Percentiles rank a stretch among this genome's conserved stretches.
These are phyloP conservation scores for Panthera leo DNA, from an alignment of 2,113 vertebrate genomes.

Conservation along the genomic window DNA sequence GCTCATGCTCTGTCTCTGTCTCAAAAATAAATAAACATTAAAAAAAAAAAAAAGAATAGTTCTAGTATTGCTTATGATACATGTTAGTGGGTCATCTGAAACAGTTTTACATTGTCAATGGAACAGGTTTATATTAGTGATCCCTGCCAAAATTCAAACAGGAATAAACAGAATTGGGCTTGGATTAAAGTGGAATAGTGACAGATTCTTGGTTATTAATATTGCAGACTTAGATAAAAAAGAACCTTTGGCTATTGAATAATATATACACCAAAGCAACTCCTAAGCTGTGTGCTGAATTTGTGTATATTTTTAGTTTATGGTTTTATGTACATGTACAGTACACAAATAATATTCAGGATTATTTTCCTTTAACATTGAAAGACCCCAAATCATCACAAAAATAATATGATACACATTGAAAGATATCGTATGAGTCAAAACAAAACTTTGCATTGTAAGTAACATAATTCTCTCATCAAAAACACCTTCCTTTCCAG, in stretches of 20 bases:
- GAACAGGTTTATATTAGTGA: slow-evolving; percentile 12
- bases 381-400: not conserved
- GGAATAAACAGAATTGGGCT: not conserved
- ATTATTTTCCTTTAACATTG: not conserved
- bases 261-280: not conserved
- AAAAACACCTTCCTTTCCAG: not conserved
- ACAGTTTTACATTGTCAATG: not conserved
- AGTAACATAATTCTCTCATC: not conserved
- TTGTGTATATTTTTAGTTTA: not conserved
- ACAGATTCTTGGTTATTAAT: not conserved
- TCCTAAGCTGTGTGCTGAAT: not conserved
- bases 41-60: not conserved
- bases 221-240: not conserved
- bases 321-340: not conserved
- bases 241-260: not conserved
- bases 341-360: not conserved
- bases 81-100: not conserved
- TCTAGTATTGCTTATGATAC: not conserved
- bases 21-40: too few relatives aligned
- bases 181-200: not conserved
- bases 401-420: not conserved
- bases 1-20: too few relatives aligned
- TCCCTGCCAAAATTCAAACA: slow-evolving; percentile 34
- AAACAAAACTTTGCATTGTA: not conserved
- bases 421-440: not conserved